Evolutionary conservation across 2,888 invertebrate genomes (phyloP).

Genomic region (Mycalesis mineus): DNA sequence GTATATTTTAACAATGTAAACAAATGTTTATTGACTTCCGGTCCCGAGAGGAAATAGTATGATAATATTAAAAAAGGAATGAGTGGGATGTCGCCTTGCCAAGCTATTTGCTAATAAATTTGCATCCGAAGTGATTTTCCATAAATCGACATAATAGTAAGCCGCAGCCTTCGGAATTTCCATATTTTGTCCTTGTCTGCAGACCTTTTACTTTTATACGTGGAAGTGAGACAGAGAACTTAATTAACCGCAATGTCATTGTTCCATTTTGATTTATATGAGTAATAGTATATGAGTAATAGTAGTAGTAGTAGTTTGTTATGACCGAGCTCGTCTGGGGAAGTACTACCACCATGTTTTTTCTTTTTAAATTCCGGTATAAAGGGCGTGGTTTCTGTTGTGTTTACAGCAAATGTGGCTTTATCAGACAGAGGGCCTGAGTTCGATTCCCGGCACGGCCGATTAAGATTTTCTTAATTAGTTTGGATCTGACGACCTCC

Average conservation of each 20-base stretch:
- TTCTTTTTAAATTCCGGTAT: too few relatives aligned
- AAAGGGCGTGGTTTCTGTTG: too few relatives aligned
- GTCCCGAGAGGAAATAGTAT: neutral
- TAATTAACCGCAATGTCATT: neutral
- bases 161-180: slow-evolving; percentile 22
- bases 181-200: neutral
- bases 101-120: slow-evolving; percentile 1
- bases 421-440: too few relatives aligned
- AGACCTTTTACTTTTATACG: neutral
- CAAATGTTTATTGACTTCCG: neutral
- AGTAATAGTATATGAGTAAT: neutral
- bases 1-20: neutral
- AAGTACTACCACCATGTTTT: too few relatives aligned
- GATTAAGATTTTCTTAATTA: too few relatives aligned
- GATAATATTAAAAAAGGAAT: neutral
- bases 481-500: too few relatives aligned
- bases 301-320: too few relatives aligned
- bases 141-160: neutral
- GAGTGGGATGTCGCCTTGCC: slow-evolving; percentile 8
- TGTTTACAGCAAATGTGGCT: too few relatives aligned
- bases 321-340: too few relatives aligned
- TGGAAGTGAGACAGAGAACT: neutral
- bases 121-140: slow-evolving; percentile 13
- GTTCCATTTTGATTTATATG: neutral
- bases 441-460: too few relatives aligned